Evolutionary conservation across 2,113 vertebrate genomes (phyloP).

Genomic region (Ondatra zibethicus): DNA sequence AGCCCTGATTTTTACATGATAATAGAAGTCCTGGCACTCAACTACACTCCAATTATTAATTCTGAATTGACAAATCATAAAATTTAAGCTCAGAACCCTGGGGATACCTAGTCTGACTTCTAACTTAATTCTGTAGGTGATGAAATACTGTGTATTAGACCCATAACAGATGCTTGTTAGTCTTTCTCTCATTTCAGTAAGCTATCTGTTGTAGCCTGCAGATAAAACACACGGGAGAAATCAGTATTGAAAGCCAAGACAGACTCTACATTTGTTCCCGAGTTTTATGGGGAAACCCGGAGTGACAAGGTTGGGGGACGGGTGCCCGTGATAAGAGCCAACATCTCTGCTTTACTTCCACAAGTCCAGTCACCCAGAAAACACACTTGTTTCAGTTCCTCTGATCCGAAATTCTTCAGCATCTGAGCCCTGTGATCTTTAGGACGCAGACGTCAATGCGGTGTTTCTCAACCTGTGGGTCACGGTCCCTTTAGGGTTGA

Average conservation of each 20-base stretch:
- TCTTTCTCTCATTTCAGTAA: not conserved
- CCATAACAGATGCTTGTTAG: not conserved
- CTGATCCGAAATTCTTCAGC: not conserved
- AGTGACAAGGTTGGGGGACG: not conserved
- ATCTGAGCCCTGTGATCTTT: not conserved
- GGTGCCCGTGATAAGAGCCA: not conserved
- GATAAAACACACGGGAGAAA: not conserved
- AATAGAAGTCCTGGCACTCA: not conserved
- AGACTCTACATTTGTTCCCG: too few relatives aligned
- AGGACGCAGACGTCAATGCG: not conserved
- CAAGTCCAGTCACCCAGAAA: not conserved
- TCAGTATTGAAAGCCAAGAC: not conserved
- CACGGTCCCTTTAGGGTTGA: accelerated
- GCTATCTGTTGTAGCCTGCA: not conserved
- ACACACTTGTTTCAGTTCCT: not conserved
- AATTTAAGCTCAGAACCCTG: too few relatives aligned
- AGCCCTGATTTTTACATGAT: not conserved
- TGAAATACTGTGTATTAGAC: not conserved
- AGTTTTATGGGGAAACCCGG: not conserved
- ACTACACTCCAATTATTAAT: not conserved
- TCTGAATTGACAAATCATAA: not conserved
- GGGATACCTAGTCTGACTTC: not conserved
- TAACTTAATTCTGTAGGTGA: not conserved
- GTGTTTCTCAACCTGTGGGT: not conserved
- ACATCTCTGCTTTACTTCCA: not conserved